Evolutionary conservation across 2,113 vertebrate species (phyloP).

Genomic region (Danio rerio): DNA sequence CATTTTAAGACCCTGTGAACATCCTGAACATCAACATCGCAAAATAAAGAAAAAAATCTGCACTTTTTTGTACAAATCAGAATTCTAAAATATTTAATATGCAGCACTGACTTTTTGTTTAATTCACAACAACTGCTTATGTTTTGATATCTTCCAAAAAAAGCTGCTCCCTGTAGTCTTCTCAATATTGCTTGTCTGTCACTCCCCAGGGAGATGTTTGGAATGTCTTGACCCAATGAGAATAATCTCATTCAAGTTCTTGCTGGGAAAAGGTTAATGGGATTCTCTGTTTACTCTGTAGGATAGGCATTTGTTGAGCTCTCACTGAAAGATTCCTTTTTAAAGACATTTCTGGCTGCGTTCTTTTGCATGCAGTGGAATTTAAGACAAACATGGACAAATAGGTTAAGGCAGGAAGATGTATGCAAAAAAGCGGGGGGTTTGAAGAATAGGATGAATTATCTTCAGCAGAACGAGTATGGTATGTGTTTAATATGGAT

Average conservation of each 20-base stretch:
- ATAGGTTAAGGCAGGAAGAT: conserved; percentile 29
- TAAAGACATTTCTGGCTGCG: conserved; percentile 28
- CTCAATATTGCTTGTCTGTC: conserved; percentile 69
- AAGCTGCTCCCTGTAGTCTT: conserved; percentile 64
- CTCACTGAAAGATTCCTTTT: conserved; percentile 45
- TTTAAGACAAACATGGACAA: conserved; percentile 8
- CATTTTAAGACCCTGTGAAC: too few relatives aligned
- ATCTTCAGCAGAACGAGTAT: neutral
- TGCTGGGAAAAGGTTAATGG: conserved; percentile 57
- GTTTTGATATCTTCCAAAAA: conserved; percentile 11
- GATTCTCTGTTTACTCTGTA: conserved; percentile 56
- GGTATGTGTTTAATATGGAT: conserved; percentile 4
- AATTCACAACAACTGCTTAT: neutral
- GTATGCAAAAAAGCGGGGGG: neutral
- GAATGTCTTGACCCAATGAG: conserved; percentile 72
- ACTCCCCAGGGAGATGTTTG: conserved; percentile 56
- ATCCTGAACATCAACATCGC: too few relatives aligned
- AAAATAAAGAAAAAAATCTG: neutral
- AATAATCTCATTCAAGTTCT: conserved; percentile 68
- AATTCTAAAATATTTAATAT: neutral
- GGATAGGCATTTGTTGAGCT: conserved; percentile 43
- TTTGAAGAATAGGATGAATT: neutral
- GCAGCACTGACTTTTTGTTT: neutral
- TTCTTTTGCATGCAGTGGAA: neutral
- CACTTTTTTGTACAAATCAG: neutral